These are phyloP conservation scores for Lucilia sericata DNA, from an alignment of 1,140 invertebrate species.

Conservation along the genomic window DNA sequence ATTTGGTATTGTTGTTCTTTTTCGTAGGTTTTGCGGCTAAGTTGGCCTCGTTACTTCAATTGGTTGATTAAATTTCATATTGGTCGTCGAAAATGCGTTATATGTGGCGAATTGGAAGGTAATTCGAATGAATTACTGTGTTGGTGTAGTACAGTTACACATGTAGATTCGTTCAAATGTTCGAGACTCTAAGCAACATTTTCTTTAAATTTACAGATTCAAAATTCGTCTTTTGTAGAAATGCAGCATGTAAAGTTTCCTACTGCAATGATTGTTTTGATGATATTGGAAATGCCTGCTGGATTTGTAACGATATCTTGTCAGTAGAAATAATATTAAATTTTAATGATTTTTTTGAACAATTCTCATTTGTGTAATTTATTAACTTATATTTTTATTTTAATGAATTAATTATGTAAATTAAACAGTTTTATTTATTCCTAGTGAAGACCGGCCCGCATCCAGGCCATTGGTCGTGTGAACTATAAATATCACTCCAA, in stretches of 20 bases:
- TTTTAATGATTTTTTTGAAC: conserved; percentile 30
- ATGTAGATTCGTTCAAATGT: too few relatives aligned
- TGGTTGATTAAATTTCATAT: conserved; percentile 72
- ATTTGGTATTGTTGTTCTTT: conserved; percentile 10
- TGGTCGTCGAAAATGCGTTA: conserved; percentile 74
- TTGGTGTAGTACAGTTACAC: too few relatives aligned
- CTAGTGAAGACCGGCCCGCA: too few relatives aligned
- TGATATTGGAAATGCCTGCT: conserved; percentile 31
- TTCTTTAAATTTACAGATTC: conserved; percentile 37
- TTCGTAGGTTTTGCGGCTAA: conserved; percentile 55
- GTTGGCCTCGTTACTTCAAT: conserved; percentile 70
- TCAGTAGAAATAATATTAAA: conserved; percentile 15
- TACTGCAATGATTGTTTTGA: conserved; percentile 41
- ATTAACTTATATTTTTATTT: too few relatives aligned
- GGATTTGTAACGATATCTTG: neutral
- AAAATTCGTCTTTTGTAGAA: conserved; percentile 37
- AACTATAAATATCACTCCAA: too few relatives aligned
- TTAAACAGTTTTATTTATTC: too few relatives aligned
- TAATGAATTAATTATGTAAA: too few relatives aligned
- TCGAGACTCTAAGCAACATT: neutral
- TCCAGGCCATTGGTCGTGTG: too few relatives aligned
- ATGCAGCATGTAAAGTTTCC: neutral
- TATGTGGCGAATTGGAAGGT: conserved; percentile 75
- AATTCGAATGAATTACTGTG: conserved; percentile 39
- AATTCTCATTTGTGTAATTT: conserved; percentile 25